phyloP scores from a whole-genome alignment of 2,797 vertebrate genomes.

The Trachops cirrhosus region DNA sequence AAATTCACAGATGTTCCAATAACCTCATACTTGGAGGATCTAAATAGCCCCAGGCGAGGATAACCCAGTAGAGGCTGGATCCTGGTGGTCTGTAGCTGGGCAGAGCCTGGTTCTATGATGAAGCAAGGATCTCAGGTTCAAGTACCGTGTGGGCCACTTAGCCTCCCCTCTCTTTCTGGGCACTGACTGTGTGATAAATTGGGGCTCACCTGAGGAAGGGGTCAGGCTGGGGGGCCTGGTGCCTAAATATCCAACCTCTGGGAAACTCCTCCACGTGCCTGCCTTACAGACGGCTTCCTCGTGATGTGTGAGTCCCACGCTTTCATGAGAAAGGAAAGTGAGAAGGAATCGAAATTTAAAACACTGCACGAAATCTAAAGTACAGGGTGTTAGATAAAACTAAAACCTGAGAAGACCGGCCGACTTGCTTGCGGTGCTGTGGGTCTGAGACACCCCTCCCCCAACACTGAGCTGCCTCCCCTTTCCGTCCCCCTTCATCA shows the following conservation, averaged over 20 bases:
- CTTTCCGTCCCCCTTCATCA: too few relatives aligned
- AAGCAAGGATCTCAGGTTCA: not conserved
- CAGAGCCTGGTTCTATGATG: not conserved
- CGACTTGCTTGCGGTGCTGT: not conserved
- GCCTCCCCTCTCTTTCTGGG: not conserved
- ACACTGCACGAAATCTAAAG: not conserved
- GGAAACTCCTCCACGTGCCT: not conserved
- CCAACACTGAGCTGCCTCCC: not conserved
- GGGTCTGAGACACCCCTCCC: not conserved
- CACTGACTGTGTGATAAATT: not conserved
- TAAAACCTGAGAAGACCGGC: not conserved
- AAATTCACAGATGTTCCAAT: not conserved
- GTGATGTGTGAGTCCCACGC: not conserved
- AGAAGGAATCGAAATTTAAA: not conserved
- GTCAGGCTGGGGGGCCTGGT: not conserved
- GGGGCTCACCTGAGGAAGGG: not conserved
- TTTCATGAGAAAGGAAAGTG: not conserved
- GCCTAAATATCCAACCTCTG: fast-evolving
- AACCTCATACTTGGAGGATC: not conserved
- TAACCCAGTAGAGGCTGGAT: not conserved
- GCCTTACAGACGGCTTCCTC: fast-evolving
- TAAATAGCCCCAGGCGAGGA: not conserved
- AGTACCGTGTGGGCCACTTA: fast-evolving
- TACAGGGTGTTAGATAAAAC: not conserved
- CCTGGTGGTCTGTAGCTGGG: not conserved